These are phyloP conservation scores for Campoplex nolae DNA, from an alignment of 2,888 invertebrate species.

Conservation along the genomic window DNA sequence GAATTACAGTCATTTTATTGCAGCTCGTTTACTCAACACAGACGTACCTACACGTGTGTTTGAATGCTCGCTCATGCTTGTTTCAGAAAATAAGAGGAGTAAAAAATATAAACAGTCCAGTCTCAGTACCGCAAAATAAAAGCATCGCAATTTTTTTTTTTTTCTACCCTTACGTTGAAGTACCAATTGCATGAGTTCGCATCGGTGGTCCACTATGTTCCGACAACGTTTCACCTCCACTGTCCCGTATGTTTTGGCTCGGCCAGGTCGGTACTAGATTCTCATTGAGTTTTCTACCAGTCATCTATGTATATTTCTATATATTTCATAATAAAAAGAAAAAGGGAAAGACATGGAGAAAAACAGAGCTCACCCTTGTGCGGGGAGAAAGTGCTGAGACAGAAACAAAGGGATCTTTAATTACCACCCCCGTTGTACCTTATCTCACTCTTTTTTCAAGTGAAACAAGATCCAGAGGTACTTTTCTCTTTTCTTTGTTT, in stretches of 20 bases:
- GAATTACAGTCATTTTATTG: conserved; percentile 19
- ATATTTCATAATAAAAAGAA: conserved; percentile 1
- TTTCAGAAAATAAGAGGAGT: neutral
- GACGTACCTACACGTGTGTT: neutral
- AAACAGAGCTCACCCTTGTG: neutral
- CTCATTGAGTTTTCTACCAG: conserved; percentile 25
- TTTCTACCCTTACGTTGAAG: conserved; percentile 11
- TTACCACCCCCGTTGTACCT: conserved; percentile 46
- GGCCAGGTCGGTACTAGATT: conserved; percentile 12
- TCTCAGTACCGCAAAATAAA: conserved; percentile 40
- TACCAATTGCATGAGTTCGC: conserved; percentile 34
- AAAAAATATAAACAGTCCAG: neutral
- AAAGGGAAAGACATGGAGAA: conserved; percentile 9
- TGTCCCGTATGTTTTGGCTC: neutral
- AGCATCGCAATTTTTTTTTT: conserved; percentile 39
- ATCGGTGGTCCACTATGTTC: conserved; percentile 20
- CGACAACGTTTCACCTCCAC: conserved; percentile 28
- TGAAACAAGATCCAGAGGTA: conserved; percentile 32
- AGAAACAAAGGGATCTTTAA: conserved; percentile 62
- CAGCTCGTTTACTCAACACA: conserved; percentile 8
- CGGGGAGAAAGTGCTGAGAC: conserved; percentile 45
- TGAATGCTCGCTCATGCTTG: conserved; percentile 7
- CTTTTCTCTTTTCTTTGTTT: conserved; percentile 9
- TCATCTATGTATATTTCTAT: conserved; percentile 4
- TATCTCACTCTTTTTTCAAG: conserved; percentile 6